A percentile compares a stretch with the other conserved stretches of the same genome.
These are phyloP conservation scores for Drosophila bifasciata DNA, from an alignment of 1,140 invertebrate genomes.

Conservation along the genomic window DNA sequence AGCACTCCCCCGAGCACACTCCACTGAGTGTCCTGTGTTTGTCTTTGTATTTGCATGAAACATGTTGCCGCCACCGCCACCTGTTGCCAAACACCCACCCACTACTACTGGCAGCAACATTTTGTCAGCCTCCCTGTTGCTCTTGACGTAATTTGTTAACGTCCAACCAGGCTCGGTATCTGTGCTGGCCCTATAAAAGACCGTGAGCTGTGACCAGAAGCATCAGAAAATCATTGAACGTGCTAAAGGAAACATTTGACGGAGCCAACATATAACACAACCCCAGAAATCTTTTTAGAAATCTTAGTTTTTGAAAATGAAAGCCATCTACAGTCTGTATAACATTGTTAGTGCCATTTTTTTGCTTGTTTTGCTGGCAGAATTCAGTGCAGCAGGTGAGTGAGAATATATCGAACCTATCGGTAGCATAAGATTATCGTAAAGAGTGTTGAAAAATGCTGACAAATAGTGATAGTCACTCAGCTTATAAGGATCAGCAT, in stretches of 20 bases:
- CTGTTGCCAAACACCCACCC: constrained; percentile 54
- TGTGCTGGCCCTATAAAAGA: constrained; percentile 71
- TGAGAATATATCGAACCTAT: background rate
- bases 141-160: constrained; percentile 20
- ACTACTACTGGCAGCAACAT: constrained; percentile 14
- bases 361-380: constrained; percentile 53
- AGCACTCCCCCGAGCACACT: too few relatives aligned
- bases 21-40: too few relatives aligned
- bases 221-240: constrained; percentile 59
- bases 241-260: constrained; percentile 47
- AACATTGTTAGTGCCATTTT: constrained; percentile 50
- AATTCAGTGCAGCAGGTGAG: constrained; percentile 70
- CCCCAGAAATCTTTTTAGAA: background rate
- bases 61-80: constrained; percentile 48
- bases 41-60: constrained; percentile 5
- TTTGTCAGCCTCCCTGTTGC: constrained; percentile 35
- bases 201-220: constrained; percentile 36
- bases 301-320: constrained; percentile 47
- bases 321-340: constrained; percentile 51
- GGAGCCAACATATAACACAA: background rate
- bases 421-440: too few relatives aligned
- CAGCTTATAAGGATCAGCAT: too few relatives aligned
- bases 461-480: background rate
- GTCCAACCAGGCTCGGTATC: constrained; percentile 9
- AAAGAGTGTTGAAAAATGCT: too few relatives aligned